Evolutionary conservation across 2,797 vertebrate genomes (phyloP).

Genomic region (Heteromormyrus szaboi): DNA sequence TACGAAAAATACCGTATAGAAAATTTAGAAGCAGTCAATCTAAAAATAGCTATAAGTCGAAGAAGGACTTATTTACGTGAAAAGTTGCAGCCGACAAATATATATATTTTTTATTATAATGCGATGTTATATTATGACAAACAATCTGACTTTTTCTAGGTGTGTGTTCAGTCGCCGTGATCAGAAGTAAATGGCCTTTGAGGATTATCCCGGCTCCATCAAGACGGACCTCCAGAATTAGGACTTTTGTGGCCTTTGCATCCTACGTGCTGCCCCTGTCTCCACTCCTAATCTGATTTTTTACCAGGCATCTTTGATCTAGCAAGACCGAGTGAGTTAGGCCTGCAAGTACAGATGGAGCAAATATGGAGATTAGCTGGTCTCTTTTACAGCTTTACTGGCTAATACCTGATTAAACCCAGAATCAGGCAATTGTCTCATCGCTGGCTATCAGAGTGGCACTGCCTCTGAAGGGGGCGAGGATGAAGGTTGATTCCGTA

Average conservation of each 20-base stretch:
- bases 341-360: slow-evolving; percentile 86
- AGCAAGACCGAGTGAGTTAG: slow-evolving; percentile 71
- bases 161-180: neutral
- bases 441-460: slow-evolving; percentile 80
- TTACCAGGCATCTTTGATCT: slow-evolving; percentile 90
- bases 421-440: slow-evolving; percentile 88
- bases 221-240: slow-evolving; percentile 55
- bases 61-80: neutral
- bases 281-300: slow-evolving; percentile 86
- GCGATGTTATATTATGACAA: neutral
- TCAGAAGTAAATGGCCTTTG: slow-evolving; percentile 22
- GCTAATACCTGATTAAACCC: slow-evolving; percentile 97
- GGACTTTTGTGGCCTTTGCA: slow-evolving; percentile 62
- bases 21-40: neutral
- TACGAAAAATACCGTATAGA: too few species aligned
- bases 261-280: slow-evolving; percentile 49
- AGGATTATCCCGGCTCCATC: slow-evolving; percentile 68
- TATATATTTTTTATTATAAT: neutral
- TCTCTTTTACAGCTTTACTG: slow-evolving; percentile 83
- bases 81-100: neutral
- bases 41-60: neutral
- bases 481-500: slow-evolving; percentile 93
- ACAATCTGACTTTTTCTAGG: neutral
- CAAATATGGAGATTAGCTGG: slow-evolving; percentile 96
- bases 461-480: slow-evolving; percentile 73